Evolutionary conservation across 2,797 vertebrate species (phyloP), one percentile per base, ranked within the genome.

Genomic region (Cheirogaleus major): DNA sequence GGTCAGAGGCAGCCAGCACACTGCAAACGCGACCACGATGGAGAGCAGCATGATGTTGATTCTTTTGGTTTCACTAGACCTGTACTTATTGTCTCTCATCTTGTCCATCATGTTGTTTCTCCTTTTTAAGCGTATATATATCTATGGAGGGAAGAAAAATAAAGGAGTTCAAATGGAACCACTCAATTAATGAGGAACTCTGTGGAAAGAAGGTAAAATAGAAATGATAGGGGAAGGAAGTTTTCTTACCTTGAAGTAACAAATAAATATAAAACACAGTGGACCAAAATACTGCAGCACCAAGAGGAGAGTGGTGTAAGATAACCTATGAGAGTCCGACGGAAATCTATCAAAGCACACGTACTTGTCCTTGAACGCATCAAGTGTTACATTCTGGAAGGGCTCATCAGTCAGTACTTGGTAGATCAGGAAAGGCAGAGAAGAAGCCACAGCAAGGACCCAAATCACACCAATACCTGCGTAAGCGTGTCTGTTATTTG

Each of bases 1-100:
- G 96, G 99, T 99, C 23, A 99, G 99, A 7, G 99, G 99, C 88
- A 99, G 98, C 99, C 99, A 99, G 98, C 99, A 99, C 89, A 99
- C 97, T 0, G 99, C 99, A 89, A 99, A 99, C 0, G 99, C 99
- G 0, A 99, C 99, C 92, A 99, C 99, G 12, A 99, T 99, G 76
- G 99, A 99, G 61, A 99, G 98, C 59, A 99, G 98, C 99, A 99
- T 99, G 95, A 99, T 92, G 93, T 99, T 99, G 97, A 99, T 99
- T 85, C 99, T 98, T 97, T 99, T 99, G 79, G 98, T 99, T 98
- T 99, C 99, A 59, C 98, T 98, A 94, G 98, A 99, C 96, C 99
- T 98, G 96, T 99, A 99, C 86, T 99, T 99, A 96, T 94, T 99
- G 96, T 99, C 99, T 97, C 99, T 99, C 96, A 99, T 99, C 97